phyloP scores from a whole-genome alignment of 53 echinoderm and acorn worm species.

The Pentamera pediparva region DNA sequence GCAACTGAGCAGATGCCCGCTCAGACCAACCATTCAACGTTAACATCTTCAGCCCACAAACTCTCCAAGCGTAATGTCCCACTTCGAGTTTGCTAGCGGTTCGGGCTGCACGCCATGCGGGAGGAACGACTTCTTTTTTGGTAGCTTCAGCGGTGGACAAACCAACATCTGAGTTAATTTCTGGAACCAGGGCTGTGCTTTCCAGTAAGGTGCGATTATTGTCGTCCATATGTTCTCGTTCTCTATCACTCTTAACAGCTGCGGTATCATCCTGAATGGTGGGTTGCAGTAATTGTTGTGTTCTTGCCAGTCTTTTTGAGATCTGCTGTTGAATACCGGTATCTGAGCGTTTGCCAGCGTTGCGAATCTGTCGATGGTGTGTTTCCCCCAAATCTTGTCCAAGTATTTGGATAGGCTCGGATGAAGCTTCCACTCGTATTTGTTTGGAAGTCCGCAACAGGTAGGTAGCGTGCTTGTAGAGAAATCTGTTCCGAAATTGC shows the following conservation, averaged over 20 bases:
- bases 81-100: constrained; percentile 40
- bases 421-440: constrained; percentile 42
- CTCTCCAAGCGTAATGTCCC: constrained; percentile 43
- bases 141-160: background rate
- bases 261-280: background rate
- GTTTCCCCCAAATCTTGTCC: constrained; percentile 43
- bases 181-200: background rate
- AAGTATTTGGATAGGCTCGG: constrained; percentile 19
- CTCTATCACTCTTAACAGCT: background rate
- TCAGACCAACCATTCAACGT: constrained; percentile 40
- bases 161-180: background rate
- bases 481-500: background rate
- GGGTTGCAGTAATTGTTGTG: constrained; percentile 41
- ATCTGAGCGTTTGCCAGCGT: constrained; percentile 31
- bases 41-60: constrained; percentile 36
- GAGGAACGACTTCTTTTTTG: background rate
- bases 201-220: background rate
- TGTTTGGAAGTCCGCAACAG: constrained; percentile 26
- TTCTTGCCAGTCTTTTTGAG: constrained; percentile 18
- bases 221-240: background rate
- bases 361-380: constrained; percentile 46
- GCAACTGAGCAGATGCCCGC: constrained; percentile 27
- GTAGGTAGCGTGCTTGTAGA: background rate
- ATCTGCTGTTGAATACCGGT: constrained; percentile 33
- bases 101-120: constrained; percentile 5